Evolutionary conservation across 2,797 vertebrate genomes (phyloP).

Genomic region (Moxostoma hubbsi): DNA sequence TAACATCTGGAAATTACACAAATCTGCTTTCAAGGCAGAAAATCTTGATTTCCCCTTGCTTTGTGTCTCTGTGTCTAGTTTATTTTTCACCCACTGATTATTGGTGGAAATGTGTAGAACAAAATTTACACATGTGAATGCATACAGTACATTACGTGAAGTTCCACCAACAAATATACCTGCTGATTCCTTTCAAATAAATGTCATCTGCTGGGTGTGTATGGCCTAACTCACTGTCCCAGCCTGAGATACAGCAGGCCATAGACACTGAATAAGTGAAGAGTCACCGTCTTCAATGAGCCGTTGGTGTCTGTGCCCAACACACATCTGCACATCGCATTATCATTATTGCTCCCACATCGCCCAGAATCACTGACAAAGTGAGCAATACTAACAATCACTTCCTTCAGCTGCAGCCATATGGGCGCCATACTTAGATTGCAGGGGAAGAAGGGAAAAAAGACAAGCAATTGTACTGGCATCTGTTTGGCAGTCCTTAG

Average conservation of each 20-base stretch:
- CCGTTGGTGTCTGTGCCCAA: conserved; percentile 74
- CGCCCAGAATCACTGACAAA: conserved; percentile 83
- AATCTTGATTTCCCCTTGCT: too few relatives aligned
- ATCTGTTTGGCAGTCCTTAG: conserved; percentile 77
- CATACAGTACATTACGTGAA: neutral
- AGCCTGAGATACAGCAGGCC: conserved; percentile 24
- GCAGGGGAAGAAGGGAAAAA: conserved; percentile 56
- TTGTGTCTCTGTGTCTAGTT: neutral
- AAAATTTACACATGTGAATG: neutral
- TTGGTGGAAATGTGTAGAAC: neutral
- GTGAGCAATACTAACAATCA: conserved; percentile 86
- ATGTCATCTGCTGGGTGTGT: neutral
- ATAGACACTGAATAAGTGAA: conserved; percentile 28
- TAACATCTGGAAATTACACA: too few relatives aligned
- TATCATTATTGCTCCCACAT: conserved; percentile 81
- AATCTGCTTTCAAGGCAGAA: too few relatives aligned
- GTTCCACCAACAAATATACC: neutral
- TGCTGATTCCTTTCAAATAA: neutral
- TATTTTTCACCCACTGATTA: neutral
- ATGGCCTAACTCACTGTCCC: neutral
- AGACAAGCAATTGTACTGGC: conserved; percentile 75
- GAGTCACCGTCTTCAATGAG: conserved; percentile 64
- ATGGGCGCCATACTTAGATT: conserved; percentile 77
- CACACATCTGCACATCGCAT: conserved; percentile 84
- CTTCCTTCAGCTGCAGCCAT: conserved; percentile 83